Base-by-base conservation (phyloP, 2,113 vertebrate species). In the Eudyptes chrysolophus region DNA sequence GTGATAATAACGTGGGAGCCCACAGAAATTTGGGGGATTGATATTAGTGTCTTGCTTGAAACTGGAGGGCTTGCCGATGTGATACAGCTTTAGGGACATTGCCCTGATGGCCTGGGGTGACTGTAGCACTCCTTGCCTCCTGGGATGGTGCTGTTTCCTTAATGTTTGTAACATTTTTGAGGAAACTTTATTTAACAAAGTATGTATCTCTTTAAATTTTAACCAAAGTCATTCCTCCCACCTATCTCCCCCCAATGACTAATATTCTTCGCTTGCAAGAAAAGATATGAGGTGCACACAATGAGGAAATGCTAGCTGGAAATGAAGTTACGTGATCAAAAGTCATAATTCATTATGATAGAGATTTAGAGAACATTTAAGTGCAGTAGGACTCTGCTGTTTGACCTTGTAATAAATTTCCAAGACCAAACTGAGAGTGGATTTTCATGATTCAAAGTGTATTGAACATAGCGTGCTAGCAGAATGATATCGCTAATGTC, bases 21-120 rank as follows among this genome's bases (percentile, higher is more conserved):
- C 9, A 0, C 64, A 19, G 65, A 8, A 22, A 3, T 52, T 27
- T 24, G 9, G 29, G 51, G 29, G 7, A 4, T 16, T 22, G 14
- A 2, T 11, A 6, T 19, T 2, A 3, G 10, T 8, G 16, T 15
- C 21, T 40, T 7, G 19, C 20, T 48, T 26, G 30, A 30, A 54
- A 49, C 48, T 1, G 17, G 42, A 26, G 36, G 8, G 2, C 4
- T 30, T 38, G 2, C 25, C 0, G 1, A 3, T 7, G 51, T 8
- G 13, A 4, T 16, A 0, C 72, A 21, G 34, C 51, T 1, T 1
- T 19, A 61, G 46, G 16, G 38, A n/a, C 1, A 4, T 48, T 32
- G 27, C 11, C 49, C 29, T 0, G 0, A 0, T 17, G 44, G 51
- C 21, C 34, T 71, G 54, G 25, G 13, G 15, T 36, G 51, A 10